Base-by-base conservation (phyloP, 2,113 vertebrate genomes). In the Probosciger aterrimus region DNA sequence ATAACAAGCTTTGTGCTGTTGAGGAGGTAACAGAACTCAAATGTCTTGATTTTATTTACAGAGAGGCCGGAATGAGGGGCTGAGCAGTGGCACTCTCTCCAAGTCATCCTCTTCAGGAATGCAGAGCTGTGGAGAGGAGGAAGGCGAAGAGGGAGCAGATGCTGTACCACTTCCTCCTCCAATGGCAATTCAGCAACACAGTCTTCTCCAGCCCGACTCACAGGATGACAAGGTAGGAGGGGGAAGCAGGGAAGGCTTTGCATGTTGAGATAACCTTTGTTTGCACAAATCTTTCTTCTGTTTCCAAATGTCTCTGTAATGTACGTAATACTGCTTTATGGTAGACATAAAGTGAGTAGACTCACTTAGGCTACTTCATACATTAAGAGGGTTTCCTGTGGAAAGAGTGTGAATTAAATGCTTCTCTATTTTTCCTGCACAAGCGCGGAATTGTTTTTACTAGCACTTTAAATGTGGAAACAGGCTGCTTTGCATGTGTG, bases 111-210 rank as follows among this genome's bases (percentile, higher is more conserved):
- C 99, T 3, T 99, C 99, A 3, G 99, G 99, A 79, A 99, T 99
- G 99, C 99, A 99, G 98, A 99, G 99, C 98, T 99, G 99, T 2
- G 99, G 99, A 7, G 99, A 99, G 94, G 99, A 99, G 88, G 99
- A 99, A 95, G 99, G 99, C 0, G 99, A 99, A 94, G 99, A 99
- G 94, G 99, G 99, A 2, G 98, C 99, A 0, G 99, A 99, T 33
- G 98, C 99, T 0, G 99, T 99, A 13, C 99, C 99, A 0, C 98
- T 99, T 52, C 99, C 99, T 28, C 99, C 99, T 3, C 99, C 99
- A 5, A 99, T 99, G 99, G 99, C 99, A 96, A 99, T 99, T 95
- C 99, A 99, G 94, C 99, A 99, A 39, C 99, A 99, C 97, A 99
- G 99, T 96, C 99, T 99, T 49, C 99, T 99, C 46, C 99, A 99